A percentile compares a stretch with the other conserved stretches of the same genome.
phyloP scores from a whole-genome alignment of 1,140 invertebrate genomes.

The Tribolium castaneum region DNA sequence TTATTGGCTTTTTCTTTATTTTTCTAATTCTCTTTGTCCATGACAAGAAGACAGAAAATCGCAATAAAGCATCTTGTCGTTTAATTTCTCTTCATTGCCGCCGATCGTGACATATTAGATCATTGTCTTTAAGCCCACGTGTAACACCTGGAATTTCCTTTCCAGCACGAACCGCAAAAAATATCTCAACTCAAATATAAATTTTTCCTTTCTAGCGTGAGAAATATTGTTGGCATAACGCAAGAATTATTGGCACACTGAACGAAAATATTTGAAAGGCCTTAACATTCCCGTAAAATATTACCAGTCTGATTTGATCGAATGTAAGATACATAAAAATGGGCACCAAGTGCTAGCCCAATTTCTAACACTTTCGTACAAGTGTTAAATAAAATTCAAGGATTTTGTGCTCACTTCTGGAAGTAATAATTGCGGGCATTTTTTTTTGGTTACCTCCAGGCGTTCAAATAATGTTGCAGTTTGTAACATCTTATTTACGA shows the following conservation, averaged over 20 bases:
- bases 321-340: neutral
- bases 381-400: too few species aligned
- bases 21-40: neutral
- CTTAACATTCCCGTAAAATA: neutral
- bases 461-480: neutral
- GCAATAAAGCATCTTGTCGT: slow-evolving; percentile 2
- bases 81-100: neutral
- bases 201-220: neutral
- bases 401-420: too few species aligned
- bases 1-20: neutral
- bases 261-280: neutral
- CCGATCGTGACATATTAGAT: neutral
- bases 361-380: neutral
- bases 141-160: neutral
- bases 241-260: neutral
- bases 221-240: neutral
- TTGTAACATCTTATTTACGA: neutral
- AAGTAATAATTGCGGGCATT: neutral
- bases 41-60: neutral
- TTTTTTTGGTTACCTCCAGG: neutral
- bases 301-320: neutral
- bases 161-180: neutral
- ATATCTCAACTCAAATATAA: neutral
- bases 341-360: neutral
- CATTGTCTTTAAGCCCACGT: neutral